phyloP scores from a whole-genome alignment of 2,888 invertebrate species.

The Oithona nana region DNA sequence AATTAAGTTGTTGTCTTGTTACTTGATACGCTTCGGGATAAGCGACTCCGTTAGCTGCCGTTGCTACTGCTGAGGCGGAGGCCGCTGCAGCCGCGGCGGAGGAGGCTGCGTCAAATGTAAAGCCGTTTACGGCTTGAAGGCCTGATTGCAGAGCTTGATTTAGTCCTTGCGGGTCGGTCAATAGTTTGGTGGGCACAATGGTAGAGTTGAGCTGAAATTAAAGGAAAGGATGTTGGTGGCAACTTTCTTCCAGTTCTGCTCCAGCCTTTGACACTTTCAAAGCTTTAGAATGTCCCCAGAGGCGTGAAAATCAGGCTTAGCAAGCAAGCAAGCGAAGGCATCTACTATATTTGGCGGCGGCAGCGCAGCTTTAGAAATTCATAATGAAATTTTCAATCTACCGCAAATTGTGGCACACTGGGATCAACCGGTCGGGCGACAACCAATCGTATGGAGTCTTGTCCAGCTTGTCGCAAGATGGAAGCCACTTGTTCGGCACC shows the following conservation, averaged over 20 bases:
- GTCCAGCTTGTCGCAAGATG: constrained; percentile 17
- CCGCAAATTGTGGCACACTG: constrained; percentile 4
- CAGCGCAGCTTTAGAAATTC: neutral
- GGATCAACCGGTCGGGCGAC: constrained; percentile 17
- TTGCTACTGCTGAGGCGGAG: too few relatives aligned
- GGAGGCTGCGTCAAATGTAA: neutral
- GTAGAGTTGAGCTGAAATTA: constrained; percentile 12
- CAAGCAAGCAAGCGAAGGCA: too few relatives aligned
- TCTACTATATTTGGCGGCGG: too few relatives aligned
- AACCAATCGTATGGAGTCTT: constrained; percentile 15
- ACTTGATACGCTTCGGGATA: too few relatives aligned
- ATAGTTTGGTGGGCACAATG: constrained; percentile 15
- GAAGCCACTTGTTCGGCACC: constrained; percentile 18
- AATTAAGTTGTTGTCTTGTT: too few relatives aligned
- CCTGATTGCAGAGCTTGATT: constrained; percentile 13
- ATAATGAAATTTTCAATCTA: neutral
- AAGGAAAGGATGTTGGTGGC: neutral
- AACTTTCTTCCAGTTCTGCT: too few relatives aligned
- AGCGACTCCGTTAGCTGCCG: too few relatives aligned
- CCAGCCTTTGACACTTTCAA: too few relatives aligned
- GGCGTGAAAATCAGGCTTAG: too few relatives aligned
- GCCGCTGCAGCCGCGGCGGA: neutral
- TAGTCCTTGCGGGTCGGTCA: constrained; percentile 13
- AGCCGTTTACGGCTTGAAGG: constrained; percentile 2
- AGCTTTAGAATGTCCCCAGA: too few relatives aligned